Conservation (phyloP, 2,888 invertebrate genomes). For the Lathronympha strigana region DNA sequence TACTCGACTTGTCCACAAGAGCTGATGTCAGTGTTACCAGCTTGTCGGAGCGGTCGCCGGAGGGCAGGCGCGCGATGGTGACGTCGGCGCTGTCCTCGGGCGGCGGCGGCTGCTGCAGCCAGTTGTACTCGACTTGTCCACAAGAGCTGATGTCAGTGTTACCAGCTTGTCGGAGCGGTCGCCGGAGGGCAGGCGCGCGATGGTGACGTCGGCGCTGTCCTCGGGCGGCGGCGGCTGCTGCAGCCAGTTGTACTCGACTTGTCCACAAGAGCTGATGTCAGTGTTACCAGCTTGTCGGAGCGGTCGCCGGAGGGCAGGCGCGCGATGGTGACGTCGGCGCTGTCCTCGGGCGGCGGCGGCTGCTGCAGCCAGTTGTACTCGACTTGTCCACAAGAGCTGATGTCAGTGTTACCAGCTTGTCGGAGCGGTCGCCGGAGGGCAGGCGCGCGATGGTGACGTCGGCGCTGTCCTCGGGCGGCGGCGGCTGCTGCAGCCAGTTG, state of each 20-base stretch:
- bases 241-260: slow-evolving; percentile 97
- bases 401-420: background rate
- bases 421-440: background rate
- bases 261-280: no score
- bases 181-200: slow-evolving; percentile 93
- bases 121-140: slow-evolving; percentile 97
- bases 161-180: slow-evolving; percentile 91
- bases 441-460: background rate
- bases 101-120: slow-evolving; percentile 96
- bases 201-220: slow-evolving; percentile 93
- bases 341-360: slow-evolving; percentile 96
- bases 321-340: slow-evolving; percentile 92
- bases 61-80: slow-evolving; percentile 91
- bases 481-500: background rate
- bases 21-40: slow-evolving; percentile 64
- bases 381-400: no score
- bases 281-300: slow-evolving; percentile 87
- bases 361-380: slow-evolving; percentile 98
- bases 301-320: slow-evolving; percentile 93
- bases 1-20: no score
- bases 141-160: background rate
- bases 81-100: slow-evolving; percentile 95
- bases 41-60: slow-evolving; percentile 93
- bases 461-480: background rate
- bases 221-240: slow-evolving; percentile 96